phyloP scores from a whole-genome alignment of 2,113 vertebrate species.

The Psephotus haematonotus region DNA sequence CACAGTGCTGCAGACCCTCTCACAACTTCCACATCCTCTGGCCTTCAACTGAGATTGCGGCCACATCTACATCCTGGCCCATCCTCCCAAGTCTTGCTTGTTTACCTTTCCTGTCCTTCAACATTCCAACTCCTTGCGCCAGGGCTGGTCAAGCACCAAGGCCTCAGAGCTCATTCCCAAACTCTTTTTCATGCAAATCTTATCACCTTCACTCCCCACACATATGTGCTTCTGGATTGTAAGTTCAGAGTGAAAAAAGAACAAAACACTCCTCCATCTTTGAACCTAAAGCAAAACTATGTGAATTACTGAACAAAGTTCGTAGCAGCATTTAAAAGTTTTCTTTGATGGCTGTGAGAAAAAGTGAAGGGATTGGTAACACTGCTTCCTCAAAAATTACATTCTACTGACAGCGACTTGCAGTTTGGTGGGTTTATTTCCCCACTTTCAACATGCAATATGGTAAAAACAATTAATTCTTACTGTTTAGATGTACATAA shows the following conservation, averaged over 20 bases:
- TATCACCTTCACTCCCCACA: too few relatives aligned
- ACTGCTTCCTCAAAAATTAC: background rate
- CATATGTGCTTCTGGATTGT: background rate
- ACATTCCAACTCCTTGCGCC: too few relatives aligned
- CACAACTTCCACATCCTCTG: too few relatives aligned
- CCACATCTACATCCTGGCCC: too few relatives aligned
- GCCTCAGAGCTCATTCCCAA: too few relatives aligned
- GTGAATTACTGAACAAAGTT: background rate
- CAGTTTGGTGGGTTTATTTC: background rate
- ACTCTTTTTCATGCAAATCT: too few relatives aligned
- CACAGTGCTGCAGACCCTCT: too few relatives aligned
- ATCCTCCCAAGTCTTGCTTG: too few relatives aligned
- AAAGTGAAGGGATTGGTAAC: background rate
- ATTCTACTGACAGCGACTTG: accelerated
- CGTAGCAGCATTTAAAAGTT: background rate
- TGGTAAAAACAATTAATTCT: background rate
- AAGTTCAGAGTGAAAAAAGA: background rate
- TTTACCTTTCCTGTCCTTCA: too few relatives aligned
- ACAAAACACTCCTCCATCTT: background rate
- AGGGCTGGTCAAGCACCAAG: too few relatives aligned
- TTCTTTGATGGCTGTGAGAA: background rate
- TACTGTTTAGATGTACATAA: background rate
- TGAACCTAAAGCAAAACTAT: background rate
- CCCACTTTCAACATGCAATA: background rate
- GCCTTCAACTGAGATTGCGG: too few relatives aligned